Evolutionary conservation across 2,888 invertebrate genomes (phyloP).

Genomic region (Periphyllus acericola): DNA sequence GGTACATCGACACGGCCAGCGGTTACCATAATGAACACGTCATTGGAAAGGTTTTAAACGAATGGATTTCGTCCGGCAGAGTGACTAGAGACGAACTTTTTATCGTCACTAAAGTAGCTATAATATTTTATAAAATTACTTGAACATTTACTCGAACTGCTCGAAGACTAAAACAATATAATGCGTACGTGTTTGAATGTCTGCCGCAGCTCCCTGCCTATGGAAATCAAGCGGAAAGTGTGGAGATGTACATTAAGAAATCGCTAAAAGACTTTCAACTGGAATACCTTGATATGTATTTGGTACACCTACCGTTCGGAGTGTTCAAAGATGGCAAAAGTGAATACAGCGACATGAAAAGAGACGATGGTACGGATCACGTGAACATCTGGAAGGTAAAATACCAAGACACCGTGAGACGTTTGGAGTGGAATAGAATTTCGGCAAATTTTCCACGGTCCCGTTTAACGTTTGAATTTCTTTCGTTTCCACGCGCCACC

Average conservation of each 20-base stretch:
- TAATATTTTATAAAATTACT: neutral
- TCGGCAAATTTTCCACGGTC: neutral
- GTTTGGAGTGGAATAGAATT: neutral
- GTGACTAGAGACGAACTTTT: constrained; percentile 74
- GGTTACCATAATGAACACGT: constrained; percentile 79
- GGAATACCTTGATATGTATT: constrained; percentile 84
- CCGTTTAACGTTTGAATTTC: too few relatives aligned
- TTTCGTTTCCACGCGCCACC: neutral
- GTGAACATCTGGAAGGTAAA: constrained; percentile 48
- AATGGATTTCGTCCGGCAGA: constrained; percentile 74
- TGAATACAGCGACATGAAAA: neutral
- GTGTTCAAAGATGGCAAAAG: neutral
- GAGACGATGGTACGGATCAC: constrained; percentile 40
- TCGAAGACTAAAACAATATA: constrained; percentile 80
- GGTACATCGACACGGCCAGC: constrained; percentile 80
- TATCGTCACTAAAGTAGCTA: constrained; percentile 16
- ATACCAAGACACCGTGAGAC: neutral
- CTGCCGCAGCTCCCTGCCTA: constrained; percentile 66
- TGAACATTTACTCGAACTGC: neutral
- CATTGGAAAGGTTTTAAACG: constrained; percentile 74
- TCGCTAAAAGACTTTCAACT: constrained; percentile 78
- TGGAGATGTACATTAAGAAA: constrained; percentile 74
- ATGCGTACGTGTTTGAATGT: too few relatives aligned
- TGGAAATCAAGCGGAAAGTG: constrained; percentile 74
- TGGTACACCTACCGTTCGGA: constrained; percentile 77